Percentiles rank a stretch among this genome's conserved stretches.
Conservation (phyloP, 2,113 vertebrate species). For the Argyrosomus japonicus region DNA sequence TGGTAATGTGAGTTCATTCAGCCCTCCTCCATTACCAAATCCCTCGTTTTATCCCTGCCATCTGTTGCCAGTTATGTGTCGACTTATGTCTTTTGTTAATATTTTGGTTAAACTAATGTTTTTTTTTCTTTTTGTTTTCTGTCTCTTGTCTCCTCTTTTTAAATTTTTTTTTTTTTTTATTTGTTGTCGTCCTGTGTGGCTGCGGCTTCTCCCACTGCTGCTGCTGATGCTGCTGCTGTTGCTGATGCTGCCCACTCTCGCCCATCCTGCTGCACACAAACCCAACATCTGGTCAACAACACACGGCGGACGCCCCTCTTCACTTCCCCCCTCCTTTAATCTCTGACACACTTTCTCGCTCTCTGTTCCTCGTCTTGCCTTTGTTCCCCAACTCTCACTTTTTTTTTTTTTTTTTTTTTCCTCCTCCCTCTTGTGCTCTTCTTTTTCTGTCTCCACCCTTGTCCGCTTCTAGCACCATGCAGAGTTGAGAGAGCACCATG, state of each 20-base stretch:
- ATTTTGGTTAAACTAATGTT: constrained; percentile 77
- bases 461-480: constrained; percentile 68
- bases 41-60: background rate
- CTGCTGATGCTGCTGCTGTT: constrained; percentile 23
- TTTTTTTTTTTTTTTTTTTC: background rate
- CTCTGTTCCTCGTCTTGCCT: background rate
- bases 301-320: constrained; percentile 48
- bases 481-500: constrained; percentile 76
- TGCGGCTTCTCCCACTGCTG: constrained; percentile 44
- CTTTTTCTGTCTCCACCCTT: constrained; percentile 22
- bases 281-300: constrained; percentile 73
- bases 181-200: constrained; percentile 57
- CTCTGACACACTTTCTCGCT: constrained; percentile 17
- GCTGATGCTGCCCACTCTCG: constrained; percentile 44
- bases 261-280: constrained; percentile 63
- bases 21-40: background rate
- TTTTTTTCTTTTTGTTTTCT: constrained; percentile 65
- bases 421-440: constrained; percentile 14
- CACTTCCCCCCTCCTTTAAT: constrained; percentile 1
- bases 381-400: background rate
- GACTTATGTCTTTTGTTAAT: constrained; percentile 45
- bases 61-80: constrained; percentile 44
- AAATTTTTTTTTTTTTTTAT: background rate
- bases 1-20: background rate
- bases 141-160: constrained; percentile 71